Evolutionary conservation across 2,797 vertebrate species (phyloP).

Genomic region (Caiman crocodilus): DNA sequence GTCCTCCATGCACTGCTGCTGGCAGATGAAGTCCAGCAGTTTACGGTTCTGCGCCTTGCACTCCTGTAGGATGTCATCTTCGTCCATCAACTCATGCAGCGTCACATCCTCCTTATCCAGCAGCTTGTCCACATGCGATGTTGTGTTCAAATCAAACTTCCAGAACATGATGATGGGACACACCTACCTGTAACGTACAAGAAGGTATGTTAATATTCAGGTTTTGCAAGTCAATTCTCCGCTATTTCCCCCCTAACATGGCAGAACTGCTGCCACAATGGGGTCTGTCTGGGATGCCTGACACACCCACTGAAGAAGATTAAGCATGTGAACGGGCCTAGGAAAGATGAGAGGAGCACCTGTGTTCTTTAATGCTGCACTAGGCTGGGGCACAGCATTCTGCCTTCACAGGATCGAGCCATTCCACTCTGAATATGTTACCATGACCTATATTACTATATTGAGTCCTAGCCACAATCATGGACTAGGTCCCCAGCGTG

Average conservation of each 20-base stretch:
- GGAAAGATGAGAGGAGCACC: background rate
- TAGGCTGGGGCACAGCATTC: background rate
- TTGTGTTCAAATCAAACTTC: conserved; percentile 98
- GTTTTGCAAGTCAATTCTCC: rapidly evolving
- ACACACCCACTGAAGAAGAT: background rate
- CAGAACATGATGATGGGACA: conserved; percentile 93
- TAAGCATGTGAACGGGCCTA: background rate
- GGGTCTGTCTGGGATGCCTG: background rate
- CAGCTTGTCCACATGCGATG: conserved; percentile 98
- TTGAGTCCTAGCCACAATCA: too few species aligned
- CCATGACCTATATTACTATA: too few species aligned
- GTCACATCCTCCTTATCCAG: conserved; percentile 96
- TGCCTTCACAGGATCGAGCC: background rate
- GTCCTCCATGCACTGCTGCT: conserved; percentile 95
- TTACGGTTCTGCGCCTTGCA: conserved; percentile 97
- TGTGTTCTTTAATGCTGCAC: background rate
- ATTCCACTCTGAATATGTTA: background rate
- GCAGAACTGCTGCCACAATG: background rate
- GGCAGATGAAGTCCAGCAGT: conserved; percentile 94
- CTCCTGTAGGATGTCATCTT: conserved; percentile 97
- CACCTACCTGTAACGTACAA: conserved; percentile 78
- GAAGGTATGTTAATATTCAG: rapidly evolving
- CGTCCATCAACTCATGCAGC: conserved; percentile 94
- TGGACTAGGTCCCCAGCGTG: too few species aligned
- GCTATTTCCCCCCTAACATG: rapidly evolving